Evolutionary conservation across 2,113 vertebrate species (phyloP), one percentile per base, ranked within the genome.

Genomic region (Mormyrus iriodes): DNA sequence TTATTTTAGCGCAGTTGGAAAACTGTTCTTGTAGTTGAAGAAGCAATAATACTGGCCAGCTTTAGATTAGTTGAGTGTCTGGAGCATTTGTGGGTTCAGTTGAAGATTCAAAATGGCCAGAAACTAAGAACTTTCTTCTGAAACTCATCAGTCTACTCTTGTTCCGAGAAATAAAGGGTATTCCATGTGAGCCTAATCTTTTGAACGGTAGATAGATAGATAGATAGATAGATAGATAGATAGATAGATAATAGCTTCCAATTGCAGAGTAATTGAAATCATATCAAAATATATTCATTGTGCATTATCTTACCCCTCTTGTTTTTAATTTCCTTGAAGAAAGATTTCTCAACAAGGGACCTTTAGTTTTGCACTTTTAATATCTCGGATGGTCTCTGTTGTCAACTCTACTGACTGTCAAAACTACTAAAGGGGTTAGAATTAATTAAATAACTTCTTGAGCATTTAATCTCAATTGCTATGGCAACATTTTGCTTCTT

Each of bases 391-490:
- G 96, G 95, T 95, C 95, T 96, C 95, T 96, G 94, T 95, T 95
- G 94, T 93, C 93, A 93, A 92, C 92, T 88, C 92, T 86, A 91
- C 92, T 94, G 93, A 94, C 96, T 96, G 96, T 96, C 96, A 96
- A 95, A 96, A 96, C 95, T 95, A 95, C 95, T 96, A 97, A 97
- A 96, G 94, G 95, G 95, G 94, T 94, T 94, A 96, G 94, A 96
- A 97, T 97, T 97, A 98, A 97, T 97, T 96, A 97, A 96, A 96
- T 96, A 95, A 96, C 94, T 96, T 96, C 95, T 97, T 97, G 95
- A 93, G 95, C 95, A 96, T 96, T 97, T 97, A 95, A 95, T 97
- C 95, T 96, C 94, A 94, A 97, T 96, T 94, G 95, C 97, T 97
- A 97, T 98, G 96, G 97, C 95, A 97, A 97, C 97, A 96, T 97